Conservation (phyloP, 2,888 invertebrate genomes). For the Melitaea athalia region DNA sequence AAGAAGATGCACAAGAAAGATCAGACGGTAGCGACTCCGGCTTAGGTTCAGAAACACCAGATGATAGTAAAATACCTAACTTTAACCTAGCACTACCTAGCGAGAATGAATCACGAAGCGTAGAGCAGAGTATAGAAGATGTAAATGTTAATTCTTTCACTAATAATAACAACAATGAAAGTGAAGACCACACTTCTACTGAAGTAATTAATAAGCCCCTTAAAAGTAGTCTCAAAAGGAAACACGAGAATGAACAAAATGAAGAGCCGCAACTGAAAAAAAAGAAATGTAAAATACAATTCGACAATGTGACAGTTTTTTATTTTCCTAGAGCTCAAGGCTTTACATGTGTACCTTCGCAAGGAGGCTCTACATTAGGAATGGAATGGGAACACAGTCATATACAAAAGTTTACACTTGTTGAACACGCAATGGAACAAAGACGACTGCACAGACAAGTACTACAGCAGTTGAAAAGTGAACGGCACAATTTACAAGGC, state of each 20-base stretch:
- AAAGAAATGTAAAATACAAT: conserved; percentile 91
- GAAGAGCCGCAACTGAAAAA: conserved; percentile 81
- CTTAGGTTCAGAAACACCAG: conserved; percentile 88
- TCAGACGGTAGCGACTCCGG: conserved; percentile 94
- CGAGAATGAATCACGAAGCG: conserved; percentile 52
- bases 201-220: conserved; percentile 52
- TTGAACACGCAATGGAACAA: conserved; percentile 95
- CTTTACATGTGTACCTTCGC: conserved; percentile 95
- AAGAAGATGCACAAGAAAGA: conserved; percentile 85
- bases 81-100: conserved; percentile 65
- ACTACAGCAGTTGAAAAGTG: conserved; percentile 87
- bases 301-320: conserved; percentile 95
- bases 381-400: conserved; percentile 90
- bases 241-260: conserved; percentile 67
- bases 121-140: conserved; percentile 38
- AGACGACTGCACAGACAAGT: conserved; percentile 92
- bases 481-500: conserved; percentile 82
- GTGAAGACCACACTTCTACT: conserved; percentile 43
- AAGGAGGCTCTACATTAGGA: conserved; percentile 95
- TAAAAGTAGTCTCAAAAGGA: conserved; percentile 87
- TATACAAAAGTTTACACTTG: conserved; percentile 90
- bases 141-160: conserved; percentile 36
- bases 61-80: conserved; percentile 75
- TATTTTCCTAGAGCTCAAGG: conserved; percentile 97
- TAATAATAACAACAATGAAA: conserved; percentile 44